A percentile compares a stretch with the other conserved stretches of the same genome.
Evolutionary conservation across 2,888 invertebrate genomes (phyloP).

Genomic region (Agonopterix arenella): DNA sequence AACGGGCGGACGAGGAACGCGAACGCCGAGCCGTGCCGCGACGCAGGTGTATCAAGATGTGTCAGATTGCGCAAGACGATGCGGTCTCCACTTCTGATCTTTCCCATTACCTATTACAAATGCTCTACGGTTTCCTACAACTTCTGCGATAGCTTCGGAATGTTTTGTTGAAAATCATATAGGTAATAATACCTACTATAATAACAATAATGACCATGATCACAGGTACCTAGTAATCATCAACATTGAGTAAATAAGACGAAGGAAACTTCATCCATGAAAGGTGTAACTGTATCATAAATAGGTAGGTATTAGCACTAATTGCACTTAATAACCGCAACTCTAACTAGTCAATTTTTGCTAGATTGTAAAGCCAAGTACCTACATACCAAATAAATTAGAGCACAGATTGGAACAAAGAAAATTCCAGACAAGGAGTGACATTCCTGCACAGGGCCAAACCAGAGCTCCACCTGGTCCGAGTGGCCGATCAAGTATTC

Average conservation of each 20-base stretch:
- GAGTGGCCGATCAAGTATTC: constrained; percentile 11
- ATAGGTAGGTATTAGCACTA: no score
- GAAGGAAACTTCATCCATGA: no score
- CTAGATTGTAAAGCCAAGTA: no score
- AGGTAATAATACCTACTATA: no score
- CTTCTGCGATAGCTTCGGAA: background rate
- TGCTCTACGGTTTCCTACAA: constrained; percentile 12
- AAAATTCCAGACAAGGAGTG: constrained; percentile 10
- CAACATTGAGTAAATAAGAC: no score
- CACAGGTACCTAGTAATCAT: no score
- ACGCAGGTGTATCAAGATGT: constrained; percentile 24
- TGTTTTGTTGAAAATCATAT: background rate
- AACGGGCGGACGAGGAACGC: constrained; percentile 13
- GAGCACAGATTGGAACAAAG: constrained; percentile 7
- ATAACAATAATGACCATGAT: no score
- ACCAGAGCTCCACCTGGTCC: constrained; percentile 4
- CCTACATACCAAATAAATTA: background rate
- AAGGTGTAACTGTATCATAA: no score
- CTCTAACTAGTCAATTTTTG: no score
- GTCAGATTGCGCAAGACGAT: constrained; percentile 19
- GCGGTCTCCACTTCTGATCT: constrained; percentile 20
- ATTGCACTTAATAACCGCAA: no score
- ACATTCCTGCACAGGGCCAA: constrained; percentile 4
- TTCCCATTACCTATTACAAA: constrained; percentile 23
- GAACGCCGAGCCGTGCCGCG: constrained; percentile 2